A percentile compares a stretch with the other conserved stretches of the same genome.
Evolutionary conservation across 2,888 invertebrate genomes (phyloP).

Genomic region (Diarsia rubi): DNA sequence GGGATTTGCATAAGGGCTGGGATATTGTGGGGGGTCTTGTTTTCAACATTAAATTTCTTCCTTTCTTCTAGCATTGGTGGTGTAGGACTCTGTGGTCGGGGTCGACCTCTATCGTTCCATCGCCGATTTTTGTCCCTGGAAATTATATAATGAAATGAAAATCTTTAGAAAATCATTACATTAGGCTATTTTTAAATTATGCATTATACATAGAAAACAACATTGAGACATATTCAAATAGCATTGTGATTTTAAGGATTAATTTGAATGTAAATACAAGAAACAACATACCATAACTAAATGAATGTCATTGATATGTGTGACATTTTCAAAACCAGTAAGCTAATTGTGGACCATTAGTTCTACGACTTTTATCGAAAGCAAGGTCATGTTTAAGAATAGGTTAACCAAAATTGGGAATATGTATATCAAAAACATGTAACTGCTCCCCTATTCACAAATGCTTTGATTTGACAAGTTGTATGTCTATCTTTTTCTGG

Average conservation of each 20-base stretch:
- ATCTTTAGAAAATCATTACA: background rate
- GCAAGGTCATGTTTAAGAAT: background rate
- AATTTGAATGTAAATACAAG: slow-evolving; percentile 16
- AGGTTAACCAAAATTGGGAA: background rate
- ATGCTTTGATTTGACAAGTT: too few species aligned
- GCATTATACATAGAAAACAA: background rate
- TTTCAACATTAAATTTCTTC: slow-evolving; percentile 72
- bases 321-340: slow-evolving; percentile 21
- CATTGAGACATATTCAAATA: background rate
- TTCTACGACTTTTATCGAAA: background rate
- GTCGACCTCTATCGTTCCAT: slow-evolving; percentile 82
- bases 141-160: slow-evolving; percentile 31
- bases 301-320: slow-evolving; percentile 8
- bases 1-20: slow-evolving; percentile 85
- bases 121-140: slow-evolving; percentile 81
- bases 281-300: slow-evolving; percentile 11
- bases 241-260: background rate
- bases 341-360: background rate
- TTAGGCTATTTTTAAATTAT: too few species aligned
- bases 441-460: too few species aligned
- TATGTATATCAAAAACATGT: background rate
- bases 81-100: slow-evolving; percentile 78
- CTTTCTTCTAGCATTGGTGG: slow-evolving; percentile 80
- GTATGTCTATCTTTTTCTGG: too few species aligned
- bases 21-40: slow-evolving; percentile 71